A percentile compares a stretch with the other conserved stretches of the same genome.
These are phyloP conservation scores for Catocala sponsa DNA, from an alignment of 2,888 invertebrate genomes.

Conservation along the genomic window DNA sequence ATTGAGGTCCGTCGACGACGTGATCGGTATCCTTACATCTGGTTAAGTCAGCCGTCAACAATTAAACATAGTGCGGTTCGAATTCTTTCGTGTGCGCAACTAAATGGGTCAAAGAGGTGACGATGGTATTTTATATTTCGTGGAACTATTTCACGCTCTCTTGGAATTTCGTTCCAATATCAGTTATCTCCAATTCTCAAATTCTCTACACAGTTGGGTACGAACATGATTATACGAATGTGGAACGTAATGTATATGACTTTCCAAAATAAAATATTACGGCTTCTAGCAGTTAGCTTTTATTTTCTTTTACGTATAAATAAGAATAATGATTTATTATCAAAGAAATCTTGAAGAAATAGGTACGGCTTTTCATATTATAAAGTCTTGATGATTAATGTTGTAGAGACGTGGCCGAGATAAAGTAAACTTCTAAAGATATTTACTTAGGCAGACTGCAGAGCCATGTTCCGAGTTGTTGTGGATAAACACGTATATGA, in stretches of 20 bases:
- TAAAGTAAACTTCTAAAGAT: slow-evolving; percentile 14
- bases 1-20: too few relatives aligned
- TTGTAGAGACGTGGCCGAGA: slow-evolving; percentile 5
- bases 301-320: slow-evolving; percentile 12
- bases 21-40: too few relatives aligned
- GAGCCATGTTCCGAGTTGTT: slow-evolving; percentile 20
- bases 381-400: slow-evolving; percentile 17
- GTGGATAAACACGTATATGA: slow-evolving; percentile 34
- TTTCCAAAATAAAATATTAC: slow-evolving; percentile 39
- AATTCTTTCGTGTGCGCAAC: slow-evolving; percentile 25
- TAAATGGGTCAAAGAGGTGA: slow-evolving; percentile 42
- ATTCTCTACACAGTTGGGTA: slow-evolving; percentile 52
- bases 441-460: slow-evolving; percentile 20
- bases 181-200: slow-evolving; percentile 56
- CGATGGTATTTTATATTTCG: slow-evolving; percentile 55
- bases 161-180: slow-evolving; percentile 56
- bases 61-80: slow-evolving; percentile 4
- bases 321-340: background rate
- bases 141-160: slow-evolving; percentile 62
- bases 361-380: background rate
- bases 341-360: too few relatives aligned
- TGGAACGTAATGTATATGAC: slow-evolving; percentile 46
- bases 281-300: slow-evolving; percentile 22
- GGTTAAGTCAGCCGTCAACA: background rate
- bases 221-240: slow-evolving; percentile 55